Percentiles rank a stretch among this genome's conserved stretches.
Conservation (phyloP, 1,140 invertebrate species). For the Lethrus apterus region DNA sequence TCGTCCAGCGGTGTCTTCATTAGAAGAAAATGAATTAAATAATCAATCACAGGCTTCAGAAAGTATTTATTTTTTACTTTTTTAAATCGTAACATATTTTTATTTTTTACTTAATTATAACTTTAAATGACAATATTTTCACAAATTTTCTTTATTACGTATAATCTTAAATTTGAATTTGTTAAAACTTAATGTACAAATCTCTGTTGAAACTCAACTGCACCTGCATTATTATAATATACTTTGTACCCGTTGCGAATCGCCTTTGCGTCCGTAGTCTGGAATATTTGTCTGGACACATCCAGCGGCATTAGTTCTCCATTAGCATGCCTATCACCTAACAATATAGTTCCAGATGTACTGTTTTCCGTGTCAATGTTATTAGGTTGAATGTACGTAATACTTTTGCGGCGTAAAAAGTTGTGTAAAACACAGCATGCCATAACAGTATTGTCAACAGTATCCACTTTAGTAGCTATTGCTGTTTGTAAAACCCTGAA, state of each 20-base stretch:
- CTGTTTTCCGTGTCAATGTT: constrained; percentile 5
- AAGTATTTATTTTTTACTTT: constrained; percentile 3
- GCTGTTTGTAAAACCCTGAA: neutral
- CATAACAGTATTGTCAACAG: constrained; percentile 21
- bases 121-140: neutral
- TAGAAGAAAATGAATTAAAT: constrained; percentile 2
- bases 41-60: constrained; percentile 3
- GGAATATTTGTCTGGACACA: neutral
- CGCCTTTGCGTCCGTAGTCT: neutral
- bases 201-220: neutral
- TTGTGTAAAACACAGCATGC: constrained; percentile 15
- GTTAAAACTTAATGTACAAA: neutral
- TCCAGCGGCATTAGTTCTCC: neutral
- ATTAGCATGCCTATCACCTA: constrained; percentile 1
- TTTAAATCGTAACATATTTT: too few relatives aligned
- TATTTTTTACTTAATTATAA: constrained; percentile 1
- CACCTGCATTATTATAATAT: neutral
- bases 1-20: constrained; percentile 2
- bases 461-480: neutral
- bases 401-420: neutral
- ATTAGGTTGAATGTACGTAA: neutral
- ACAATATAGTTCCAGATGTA: neutral
- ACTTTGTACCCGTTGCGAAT: too few relatives aligned
- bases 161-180: too few relatives aligned
- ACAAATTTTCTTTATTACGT: too few relatives aligned